Conservation (phyloP, 1,140 invertebrate genomes). For the Gryllus bimaculatus region DNA sequence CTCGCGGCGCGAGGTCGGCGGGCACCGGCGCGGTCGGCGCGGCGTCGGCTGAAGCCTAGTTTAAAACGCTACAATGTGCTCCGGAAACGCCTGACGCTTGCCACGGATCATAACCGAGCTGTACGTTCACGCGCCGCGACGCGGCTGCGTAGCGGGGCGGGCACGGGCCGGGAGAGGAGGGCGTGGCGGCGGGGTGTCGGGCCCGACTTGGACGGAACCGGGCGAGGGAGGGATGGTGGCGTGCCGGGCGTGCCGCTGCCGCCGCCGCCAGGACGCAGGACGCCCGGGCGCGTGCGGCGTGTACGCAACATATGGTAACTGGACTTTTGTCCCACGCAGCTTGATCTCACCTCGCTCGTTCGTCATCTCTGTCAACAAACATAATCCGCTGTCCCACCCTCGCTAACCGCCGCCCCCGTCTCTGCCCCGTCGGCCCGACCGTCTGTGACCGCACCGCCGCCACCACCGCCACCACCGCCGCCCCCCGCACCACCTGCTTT, state of each 20-base stretch:
- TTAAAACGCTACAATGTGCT: neutral
- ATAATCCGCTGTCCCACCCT: neutral
- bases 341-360: neutral
- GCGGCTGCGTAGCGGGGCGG: too few relatives aligned
- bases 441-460: neutral
- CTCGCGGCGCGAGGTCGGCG: neutral
- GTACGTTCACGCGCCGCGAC: neutral
- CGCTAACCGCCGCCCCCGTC: too few relatives aligned
- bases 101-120: neutral
- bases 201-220: neutral
- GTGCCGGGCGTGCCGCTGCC: neutral
- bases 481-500: neutral
- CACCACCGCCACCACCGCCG: too few relatives aligned
- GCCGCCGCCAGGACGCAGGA: neutral
- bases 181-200: neutral
- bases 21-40: too few relatives aligned
- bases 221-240: neutral
- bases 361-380: conserved; percentile 3
- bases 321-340: neutral
- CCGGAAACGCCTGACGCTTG: neutral
- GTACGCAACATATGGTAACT: conserved; percentile 1
- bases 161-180: neutral
- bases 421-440: too few relatives aligned
- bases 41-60: neutral
- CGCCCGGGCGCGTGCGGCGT: neutral